A percentile compares a stretch with the other conserved stretches of the same genome.
Conservation (phyloP, 1,140 invertebrate genomes). For the Rhagoletis zephyria region DNA sequence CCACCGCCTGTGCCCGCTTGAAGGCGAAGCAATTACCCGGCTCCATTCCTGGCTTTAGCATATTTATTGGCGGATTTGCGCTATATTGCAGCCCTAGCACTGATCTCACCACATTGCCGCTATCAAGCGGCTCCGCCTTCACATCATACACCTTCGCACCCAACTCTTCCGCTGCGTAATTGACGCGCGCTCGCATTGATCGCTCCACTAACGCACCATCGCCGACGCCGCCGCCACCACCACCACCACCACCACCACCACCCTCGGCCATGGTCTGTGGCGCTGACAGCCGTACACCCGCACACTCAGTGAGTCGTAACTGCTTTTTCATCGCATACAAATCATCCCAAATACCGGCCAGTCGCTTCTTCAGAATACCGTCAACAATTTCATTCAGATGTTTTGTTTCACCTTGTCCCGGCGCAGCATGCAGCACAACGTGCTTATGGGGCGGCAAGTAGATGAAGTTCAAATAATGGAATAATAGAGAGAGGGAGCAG, state of each 20-base stretch:
- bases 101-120: slow-evolving; percentile 57
- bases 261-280: not conserved
- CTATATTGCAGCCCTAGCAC: slow-evolving; percentile 56
- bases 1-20: slow-evolving; percentile 57
- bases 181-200: slow-evolving; percentile 58
- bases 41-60: slow-evolving; percentile 59
- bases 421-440: slow-evolving; percentile 32
- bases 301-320: slow-evolving; percentile 12
- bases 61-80: slow-evolving; percentile 65
- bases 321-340: slow-evolving; percentile 59
- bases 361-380: slow-evolving; percentile 61
- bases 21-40: slow-evolving; percentile 67
- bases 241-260: slow-evolving; percentile 9
- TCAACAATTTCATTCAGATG: slow-evolving; percentile 62
- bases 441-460: slow-evolving; percentile 29
- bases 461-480: not conserved
- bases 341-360: slow-evolving; percentile 63
- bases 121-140: slow-evolving; percentile 40
- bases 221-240: not conserved
- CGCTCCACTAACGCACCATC: not conserved
- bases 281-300: not conserved
- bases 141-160: slow-evolving; percentile 40
- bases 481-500: not conserved
- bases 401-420: slow-evolving; percentile 26
- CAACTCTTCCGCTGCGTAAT: slow-evolving; percentile 56